Base-by-base conservation (phyloP, 2,888 invertebrate species). In the Parnassius apollo region DNA sequence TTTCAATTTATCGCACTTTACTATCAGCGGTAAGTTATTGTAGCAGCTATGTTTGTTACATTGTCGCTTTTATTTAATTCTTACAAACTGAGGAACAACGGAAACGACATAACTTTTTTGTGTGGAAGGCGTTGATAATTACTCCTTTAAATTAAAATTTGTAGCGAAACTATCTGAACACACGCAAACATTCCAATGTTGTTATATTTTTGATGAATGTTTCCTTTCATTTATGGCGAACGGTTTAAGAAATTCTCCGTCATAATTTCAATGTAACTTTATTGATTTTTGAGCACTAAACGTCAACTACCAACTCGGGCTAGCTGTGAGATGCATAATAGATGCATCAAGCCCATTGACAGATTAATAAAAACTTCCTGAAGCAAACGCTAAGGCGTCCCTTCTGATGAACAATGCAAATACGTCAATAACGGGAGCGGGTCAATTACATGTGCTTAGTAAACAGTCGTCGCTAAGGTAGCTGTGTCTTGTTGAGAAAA, bases 1-100 rank as follows among this genome's bases (percentile, higher is more conserved):
- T 75, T 75, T 71, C 51, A 76, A 78, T 77, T 77, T 76, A 78
- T 78, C 69, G 75, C 71, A 74, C 72, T 75, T 74, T 73, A 73
- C 72, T 73, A 73, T 69, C 70, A 69, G 66, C 73, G 71, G 72
- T 71, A 76, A 76, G 75, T 76, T 77, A 74, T 77, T 76, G 72
- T 74, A 72, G 75, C 25, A 22, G 13, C n/a, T n/a, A 35, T 57
- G 35, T 35, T n/a, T 42, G 22, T 42, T 56, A 56, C 50, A 55
- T n/a, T 45, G 42, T 45, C 25, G 42, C 22, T 45, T 44, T 45
- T 45, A 54, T 44, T 54, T 48, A 54, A 54, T 35, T 54, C 10
- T 59, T 35, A 61, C 50, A 42, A n/a, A 13, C 53, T 9, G 7
- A 3, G n/a, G 48, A 48, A 2, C 48, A n/a, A 44, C 10, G 10